A percentile compares a stretch with the other conserved stretches of the same genome.
Conservation (phyloP, 2,113 vertebrate genomes). For the Anthoscopus minutus region DNA sequence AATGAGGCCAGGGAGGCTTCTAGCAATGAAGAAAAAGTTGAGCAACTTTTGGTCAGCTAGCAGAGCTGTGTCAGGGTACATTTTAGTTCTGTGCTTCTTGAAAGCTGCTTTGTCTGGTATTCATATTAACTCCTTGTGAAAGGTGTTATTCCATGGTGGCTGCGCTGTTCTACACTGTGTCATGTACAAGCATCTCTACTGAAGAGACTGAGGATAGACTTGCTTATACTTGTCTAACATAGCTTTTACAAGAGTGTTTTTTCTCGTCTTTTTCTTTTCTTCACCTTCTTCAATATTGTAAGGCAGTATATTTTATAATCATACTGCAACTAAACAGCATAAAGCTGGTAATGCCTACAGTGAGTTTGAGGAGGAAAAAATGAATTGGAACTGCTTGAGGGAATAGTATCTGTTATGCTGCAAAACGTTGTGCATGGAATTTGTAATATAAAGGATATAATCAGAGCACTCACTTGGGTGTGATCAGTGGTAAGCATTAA, state of each 20-base stretch:
- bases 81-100: neutral
- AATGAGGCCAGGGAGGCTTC: neutral
- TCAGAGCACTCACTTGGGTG: neutral
- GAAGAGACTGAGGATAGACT: neutral
- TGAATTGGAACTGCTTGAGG: neutral
- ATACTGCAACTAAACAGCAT: neutral
- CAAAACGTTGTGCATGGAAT: neutral
- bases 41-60: neutral
- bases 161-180: neutral
- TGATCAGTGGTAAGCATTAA: neutral
- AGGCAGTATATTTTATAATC: neutral
- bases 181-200: neutral
- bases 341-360: neutral
- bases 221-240: neutral
- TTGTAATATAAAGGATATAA: neutral
- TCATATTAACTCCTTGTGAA: neutral
- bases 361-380: neutral
- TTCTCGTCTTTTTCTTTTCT: no score
- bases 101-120: neutral
- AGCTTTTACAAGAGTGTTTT: neutral
- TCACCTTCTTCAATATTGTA: neutral
- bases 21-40: neutral
- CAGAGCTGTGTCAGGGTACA: accelerated
- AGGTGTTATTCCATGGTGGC: neutral
- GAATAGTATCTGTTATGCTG: neutral